A percentile compares a stretch with the other conserved stretches of the same genome.
Evolutionary conservation across 2,797 vertebrate genomes (phyloP).

Genomic region (Hemibagrus guttatus): DNA sequence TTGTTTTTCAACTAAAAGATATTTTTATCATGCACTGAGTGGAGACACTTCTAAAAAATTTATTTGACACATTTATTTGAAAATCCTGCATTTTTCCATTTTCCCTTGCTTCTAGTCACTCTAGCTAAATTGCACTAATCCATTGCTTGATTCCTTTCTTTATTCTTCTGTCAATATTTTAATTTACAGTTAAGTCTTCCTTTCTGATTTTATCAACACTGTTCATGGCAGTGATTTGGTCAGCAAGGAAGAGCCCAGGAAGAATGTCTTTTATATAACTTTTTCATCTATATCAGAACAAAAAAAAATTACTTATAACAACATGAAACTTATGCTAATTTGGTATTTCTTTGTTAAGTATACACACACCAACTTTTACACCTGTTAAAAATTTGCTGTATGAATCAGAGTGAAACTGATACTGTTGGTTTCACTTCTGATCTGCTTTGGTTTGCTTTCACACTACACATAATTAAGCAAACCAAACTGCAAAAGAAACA

Average conservation of each 20-base stretch:
- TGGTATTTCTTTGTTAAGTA: not conserved
- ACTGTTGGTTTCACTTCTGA: not conserved
- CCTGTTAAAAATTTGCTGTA: not conserved
- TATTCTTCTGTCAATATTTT: slow-evolving; percentile 40
- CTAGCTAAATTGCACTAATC: slow-evolving; percentile 77
- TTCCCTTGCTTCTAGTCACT: slow-evolving; percentile 40
- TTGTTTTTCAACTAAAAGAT: not conserved
- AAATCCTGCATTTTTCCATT: slow-evolving; percentile 51
- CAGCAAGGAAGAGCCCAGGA: not conserved
- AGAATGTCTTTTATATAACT: not conserved
- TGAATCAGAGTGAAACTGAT: not conserved
- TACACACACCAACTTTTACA: not conserved
- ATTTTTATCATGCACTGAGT: slow-evolving; percentile 6
- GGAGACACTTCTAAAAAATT: not conserved
- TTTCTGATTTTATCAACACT: slow-evolving; percentile 26
- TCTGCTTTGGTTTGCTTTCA: not conserved
- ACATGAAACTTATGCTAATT: not conserved
- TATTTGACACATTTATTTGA: slow-evolving; percentile 36
- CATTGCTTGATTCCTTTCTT: slow-evolving; percentile 63
- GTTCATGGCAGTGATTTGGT: not conserved
- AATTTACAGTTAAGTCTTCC: slow-evolving; percentile 50
- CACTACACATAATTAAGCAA: not conserved
- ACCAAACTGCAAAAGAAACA: not conserved
- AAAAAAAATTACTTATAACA: not conserved
- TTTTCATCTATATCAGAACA: not conserved